These are phyloP conservation scores for Melanaphis sacchari DNA, from an alignment of 1,140 invertebrate species.

Conservation along the genomic window DNA sequence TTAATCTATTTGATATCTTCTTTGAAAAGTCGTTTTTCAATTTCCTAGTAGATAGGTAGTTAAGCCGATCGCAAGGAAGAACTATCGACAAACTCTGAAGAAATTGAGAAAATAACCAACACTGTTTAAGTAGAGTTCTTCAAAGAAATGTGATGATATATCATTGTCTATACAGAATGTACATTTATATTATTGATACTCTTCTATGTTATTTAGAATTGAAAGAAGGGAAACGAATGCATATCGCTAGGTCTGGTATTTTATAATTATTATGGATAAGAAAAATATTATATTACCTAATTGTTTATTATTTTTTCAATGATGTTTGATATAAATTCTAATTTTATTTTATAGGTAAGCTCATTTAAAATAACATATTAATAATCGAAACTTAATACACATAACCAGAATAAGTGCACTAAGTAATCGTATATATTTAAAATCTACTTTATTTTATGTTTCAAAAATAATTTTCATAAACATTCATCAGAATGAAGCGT, in stretches of 20 bases:
- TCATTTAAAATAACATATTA: no score
- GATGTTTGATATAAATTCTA: no score
- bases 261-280: no score
- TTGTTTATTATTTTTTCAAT: no score
- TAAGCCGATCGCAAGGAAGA: neutral
- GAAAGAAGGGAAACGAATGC: neutral
- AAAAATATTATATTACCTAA: no score
- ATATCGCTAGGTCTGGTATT: neutral
- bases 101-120: neutral
- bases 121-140: neutral
- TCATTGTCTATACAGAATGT: neutral
- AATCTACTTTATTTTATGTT: neutral
- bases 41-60: neutral
- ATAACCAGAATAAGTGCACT: no score
- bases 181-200: neutral
- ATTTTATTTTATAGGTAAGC: no score
- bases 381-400: no score
- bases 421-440: neutral
- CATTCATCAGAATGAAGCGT: neutral
- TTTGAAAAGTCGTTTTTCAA: no score
- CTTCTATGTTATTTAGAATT: neutral
- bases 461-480: neutral
- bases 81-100: neutral
- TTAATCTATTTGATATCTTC: no score
- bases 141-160: neutral